A percentile compares a stretch with the other conserved stretches of the same genome.
phyloP scores from a whole-genome alignment of 2,888 invertebrate genomes.

The Polydrusus pterygomalis region DNA sequence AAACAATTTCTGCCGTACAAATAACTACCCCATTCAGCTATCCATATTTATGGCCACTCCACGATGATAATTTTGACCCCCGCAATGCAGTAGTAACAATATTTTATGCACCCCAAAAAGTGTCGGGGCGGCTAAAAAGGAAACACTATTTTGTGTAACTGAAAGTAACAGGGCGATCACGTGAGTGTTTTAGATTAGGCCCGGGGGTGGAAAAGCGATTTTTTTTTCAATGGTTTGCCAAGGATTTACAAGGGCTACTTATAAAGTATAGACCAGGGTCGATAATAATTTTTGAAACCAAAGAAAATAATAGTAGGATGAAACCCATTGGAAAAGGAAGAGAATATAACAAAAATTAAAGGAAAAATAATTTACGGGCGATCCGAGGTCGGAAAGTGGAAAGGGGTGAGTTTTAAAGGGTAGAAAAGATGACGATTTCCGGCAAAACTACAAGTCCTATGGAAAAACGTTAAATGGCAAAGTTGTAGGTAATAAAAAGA shows the following conservation, averaged over 20 bases:
- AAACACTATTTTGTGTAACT: slow-evolving; percentile 32
- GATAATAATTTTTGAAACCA: too few relatives aligned
- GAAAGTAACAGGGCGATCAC: slow-evolving; percentile 11
- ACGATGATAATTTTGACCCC: slow-evolving; percentile 40
- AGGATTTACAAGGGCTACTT: neutral
- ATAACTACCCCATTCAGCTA: neutral
- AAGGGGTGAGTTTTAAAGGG: too few relatives aligned
- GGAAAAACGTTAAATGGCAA: too few relatives aligned
- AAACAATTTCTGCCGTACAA: neutral
- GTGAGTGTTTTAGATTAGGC: slow-evolving; percentile 22
- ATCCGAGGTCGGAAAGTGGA: too few relatives aligned
- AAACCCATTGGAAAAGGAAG: too few relatives aligned
- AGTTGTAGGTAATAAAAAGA: too few relatives aligned
- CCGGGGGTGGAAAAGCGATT: neutral
- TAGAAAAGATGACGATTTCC: too few relatives aligned
- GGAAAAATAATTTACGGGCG: too few relatives aligned
- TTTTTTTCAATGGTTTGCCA: neutral
- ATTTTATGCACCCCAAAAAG: slow-evolving; percentile 43
- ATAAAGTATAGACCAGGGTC: neutral
- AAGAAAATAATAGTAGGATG: too few relatives aligned
- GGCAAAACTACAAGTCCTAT: too few relatives aligned
- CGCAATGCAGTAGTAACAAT: slow-evolving; percentile 42
- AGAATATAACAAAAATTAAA: too few relatives aligned
- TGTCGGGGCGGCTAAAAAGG: slow-evolving; percentile 6
- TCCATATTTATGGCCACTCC: slow-evolving; percentile 40